phyloP scores from a whole-genome alignment of 35 echinoderm and acorn worm species.

The Apostichopus parvimensis region DNA sequence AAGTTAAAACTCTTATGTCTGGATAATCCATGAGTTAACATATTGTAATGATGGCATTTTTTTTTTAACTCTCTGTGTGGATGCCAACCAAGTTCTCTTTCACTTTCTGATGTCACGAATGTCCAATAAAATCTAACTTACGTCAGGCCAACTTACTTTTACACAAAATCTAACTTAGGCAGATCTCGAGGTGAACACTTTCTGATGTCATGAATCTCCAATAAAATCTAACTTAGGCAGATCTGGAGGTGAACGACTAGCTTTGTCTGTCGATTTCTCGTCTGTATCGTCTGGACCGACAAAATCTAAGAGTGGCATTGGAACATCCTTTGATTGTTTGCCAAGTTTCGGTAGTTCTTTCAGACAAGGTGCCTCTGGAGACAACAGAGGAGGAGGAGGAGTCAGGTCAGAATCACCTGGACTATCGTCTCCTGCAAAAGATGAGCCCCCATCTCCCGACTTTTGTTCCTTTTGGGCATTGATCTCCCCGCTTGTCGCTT shows the following conservation, averaged over 20 bases:
- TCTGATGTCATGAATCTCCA: constrained; percentile 12
- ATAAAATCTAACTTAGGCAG: constrained; percentile 35
- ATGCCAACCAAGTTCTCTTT: not conserved
- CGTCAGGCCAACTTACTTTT: too few species aligned
- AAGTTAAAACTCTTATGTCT: too few species aligned
- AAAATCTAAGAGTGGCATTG: constrained; percentile 21
- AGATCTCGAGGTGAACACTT: not conserved
- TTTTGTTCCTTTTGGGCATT: not conserved
- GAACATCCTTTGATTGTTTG: not conserved
- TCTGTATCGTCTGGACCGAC: not conserved
- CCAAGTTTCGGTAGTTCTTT: not conserved
- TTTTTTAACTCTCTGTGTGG: too few species aligned
- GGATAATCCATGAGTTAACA: too few species aligned
- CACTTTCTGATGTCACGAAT: constrained; percentile 8
- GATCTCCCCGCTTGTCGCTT: too few species aligned
- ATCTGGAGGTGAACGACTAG: constrained; percentile 5
- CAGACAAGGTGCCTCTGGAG: constrained; percentile 18
- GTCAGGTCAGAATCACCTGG: not conserved
- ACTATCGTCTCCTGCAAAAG: not conserved
- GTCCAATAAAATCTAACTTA: constrained; percentile 28
- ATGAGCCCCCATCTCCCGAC: not conserved
- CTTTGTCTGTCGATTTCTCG: not conserved
- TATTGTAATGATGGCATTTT: too few species aligned
- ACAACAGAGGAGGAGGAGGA: constrained; percentile 3
- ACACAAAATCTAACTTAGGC: constrained; percentile 29